phyloP scores from a whole-genome alignment of 1,140 invertebrate genomes.

The Drosophila teissieri region DNA sequence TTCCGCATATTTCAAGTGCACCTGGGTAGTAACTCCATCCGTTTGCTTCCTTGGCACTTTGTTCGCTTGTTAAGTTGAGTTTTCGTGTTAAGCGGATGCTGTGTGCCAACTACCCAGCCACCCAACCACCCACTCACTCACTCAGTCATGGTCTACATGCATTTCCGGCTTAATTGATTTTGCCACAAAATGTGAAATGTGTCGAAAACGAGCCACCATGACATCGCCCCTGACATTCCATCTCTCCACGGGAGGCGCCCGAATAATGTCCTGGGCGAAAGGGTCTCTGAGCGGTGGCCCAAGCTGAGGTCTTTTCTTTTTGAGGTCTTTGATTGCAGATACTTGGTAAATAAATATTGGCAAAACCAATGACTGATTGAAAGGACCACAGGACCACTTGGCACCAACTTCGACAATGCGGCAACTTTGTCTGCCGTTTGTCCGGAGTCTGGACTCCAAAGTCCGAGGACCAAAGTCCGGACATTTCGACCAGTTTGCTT shows the following conservation, averaged over 20 bases:
- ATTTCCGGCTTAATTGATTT: conserved; percentile 82
- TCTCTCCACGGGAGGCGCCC: neutral
- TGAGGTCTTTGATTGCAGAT: conserved; percentile 65
- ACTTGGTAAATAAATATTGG: conserved; percentile 72
- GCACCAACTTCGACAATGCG: conserved; percentile 30
- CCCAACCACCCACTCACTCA: conserved; percentile 17
- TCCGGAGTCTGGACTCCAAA: conserved; percentile 4
- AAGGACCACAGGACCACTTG: conserved; percentile 59
- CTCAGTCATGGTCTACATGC: conserved; percentile 62
- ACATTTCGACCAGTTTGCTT: conserved; percentile 32
- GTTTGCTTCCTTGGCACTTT: conserved; percentile 50
- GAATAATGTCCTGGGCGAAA: conserved; percentile 18
- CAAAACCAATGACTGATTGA: conserved; percentile 71
- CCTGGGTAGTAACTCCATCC: conserved; percentile 8
- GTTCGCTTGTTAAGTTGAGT: conserved; percentile 76
- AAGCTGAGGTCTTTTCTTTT: conserved; percentile 25
- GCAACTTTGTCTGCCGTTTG: conserved; percentile 15
- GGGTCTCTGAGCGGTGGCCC: neutral
- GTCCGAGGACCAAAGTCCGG: conserved; percentile 2
- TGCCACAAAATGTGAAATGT: conserved; percentile 79
- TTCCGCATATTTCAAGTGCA: conserved; percentile 7
- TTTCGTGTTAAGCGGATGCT: conserved; percentile 74
- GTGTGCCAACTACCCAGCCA: conserved; percentile 25
- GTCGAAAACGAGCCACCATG: conserved; percentile 65
- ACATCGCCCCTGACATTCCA: conserved; percentile 8